Percentiles rank a stretch among this genome's conserved stretches.
Evolutionary conservation across 1,140 invertebrate genomes (phyloP).

Genomic region (Chlorops oryzae): DNA sequence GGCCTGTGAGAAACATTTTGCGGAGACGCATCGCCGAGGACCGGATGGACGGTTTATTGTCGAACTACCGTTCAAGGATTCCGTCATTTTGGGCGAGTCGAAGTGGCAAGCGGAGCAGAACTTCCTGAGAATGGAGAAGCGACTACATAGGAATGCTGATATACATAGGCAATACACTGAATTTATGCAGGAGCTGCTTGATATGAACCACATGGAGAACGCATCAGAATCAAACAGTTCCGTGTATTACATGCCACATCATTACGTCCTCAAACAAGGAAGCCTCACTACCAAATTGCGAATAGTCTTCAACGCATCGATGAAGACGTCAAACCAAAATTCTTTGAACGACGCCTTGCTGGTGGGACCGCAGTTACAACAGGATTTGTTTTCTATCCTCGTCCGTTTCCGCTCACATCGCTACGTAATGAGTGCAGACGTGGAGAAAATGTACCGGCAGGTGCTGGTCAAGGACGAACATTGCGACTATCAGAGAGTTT

Average conservation of each 20-base stretch:
- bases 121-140: not conserved
- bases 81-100: not conserved
- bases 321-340: constrained; percentile 15
- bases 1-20: too few relatives aligned
- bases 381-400: constrained; percentile 10
- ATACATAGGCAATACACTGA: constrained; percentile 13
- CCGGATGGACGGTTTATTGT: not conserved
- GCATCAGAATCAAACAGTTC: not conserved
- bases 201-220: constrained; percentile 29
- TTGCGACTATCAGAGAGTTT: constrained; percentile 31
- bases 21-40: too few relatives aligned
- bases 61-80: not conserved
- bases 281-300: constrained; percentile 29
- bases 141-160: not conserved
- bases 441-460: constrained; percentile 22
- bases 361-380: constrained; percentile 1
- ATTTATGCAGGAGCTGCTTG: constrained; percentile 31
- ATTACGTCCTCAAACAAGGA: constrained; percentile 10
- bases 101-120: not conserved
- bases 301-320: constrained; percentile 13
- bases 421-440: constrained; percentile 18
- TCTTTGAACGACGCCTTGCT: constrained; percentile 37
- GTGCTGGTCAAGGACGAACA: constrained; percentile 12
- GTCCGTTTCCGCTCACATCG: constrained; percentile 16
- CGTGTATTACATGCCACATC: constrained; percentile 13